These are phyloP conservation scores for Pterostichus madidus DNA, from an alignment of 2,888 invertebrate genomes.

Conservation along the genomic window DNA sequence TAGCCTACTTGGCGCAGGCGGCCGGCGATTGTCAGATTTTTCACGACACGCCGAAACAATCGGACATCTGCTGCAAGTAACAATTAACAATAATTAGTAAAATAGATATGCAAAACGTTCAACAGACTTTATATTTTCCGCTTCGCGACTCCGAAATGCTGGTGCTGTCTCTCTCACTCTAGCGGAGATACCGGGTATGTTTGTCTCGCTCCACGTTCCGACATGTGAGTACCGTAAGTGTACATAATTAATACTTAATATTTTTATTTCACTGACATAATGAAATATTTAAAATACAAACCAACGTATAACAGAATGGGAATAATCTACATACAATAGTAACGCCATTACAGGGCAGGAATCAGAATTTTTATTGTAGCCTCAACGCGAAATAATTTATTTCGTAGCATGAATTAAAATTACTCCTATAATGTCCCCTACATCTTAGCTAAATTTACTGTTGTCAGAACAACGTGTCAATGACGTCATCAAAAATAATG, in stretches of 20 bases:
- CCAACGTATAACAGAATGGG: slow-evolving; percentile 52
- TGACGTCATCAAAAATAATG: too few species aligned
- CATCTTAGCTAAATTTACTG: too few species aligned
- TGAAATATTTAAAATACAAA: slow-evolving; percentile 64
- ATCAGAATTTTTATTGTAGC: slow-evolving; percentile 6
- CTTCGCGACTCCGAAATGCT: slow-evolving; percentile 17
- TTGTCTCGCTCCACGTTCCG: slow-evolving; percentile 30
- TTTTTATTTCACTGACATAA: slow-evolving; percentile 59
- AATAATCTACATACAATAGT: slow-evolving; percentile 64
- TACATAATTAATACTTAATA: slow-evolving; percentile 58
- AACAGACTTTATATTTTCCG: slow-evolving; percentile 59
- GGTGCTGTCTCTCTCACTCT: not conserved
- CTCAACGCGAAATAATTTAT: too few species aligned
- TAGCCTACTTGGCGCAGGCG: slow-evolving; percentile 37
- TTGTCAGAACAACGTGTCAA: too few species aligned
- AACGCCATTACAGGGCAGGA: slow-evolving; percentile 29
- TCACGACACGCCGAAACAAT: slow-evolving; percentile 51
- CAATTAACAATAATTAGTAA: slow-evolving; percentile 66
- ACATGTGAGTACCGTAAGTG: slow-evolving; percentile 43
- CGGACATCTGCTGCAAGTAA: slow-evolving; percentile 52
- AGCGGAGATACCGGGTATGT: too few species aligned
- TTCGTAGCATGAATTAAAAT: too few species aligned
- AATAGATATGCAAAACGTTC: slow-evolving; percentile 62
- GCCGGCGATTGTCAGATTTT: slow-evolving; percentile 42
- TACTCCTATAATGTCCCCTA: too few species aligned